Evolutionary conservation across 2,888 invertebrate species (phyloP).

Genomic region (Dioctria rufipes): DNA sequence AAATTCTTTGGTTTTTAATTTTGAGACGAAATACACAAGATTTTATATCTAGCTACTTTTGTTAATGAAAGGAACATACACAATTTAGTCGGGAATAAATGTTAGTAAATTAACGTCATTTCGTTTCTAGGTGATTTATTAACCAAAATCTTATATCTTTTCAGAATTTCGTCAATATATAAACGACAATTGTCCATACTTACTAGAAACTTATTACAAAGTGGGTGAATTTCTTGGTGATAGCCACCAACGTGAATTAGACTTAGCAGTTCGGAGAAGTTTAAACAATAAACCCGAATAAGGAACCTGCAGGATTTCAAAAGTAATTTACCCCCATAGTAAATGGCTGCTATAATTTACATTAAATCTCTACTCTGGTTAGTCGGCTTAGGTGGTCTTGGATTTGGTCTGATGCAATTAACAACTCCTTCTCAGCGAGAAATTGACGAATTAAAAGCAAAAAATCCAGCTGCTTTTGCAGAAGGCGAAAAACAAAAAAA

Average conservation of each 20-base stretch:
- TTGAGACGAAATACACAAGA: no score
- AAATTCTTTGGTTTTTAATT: no score
- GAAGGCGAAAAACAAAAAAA: conserved; percentile 66
- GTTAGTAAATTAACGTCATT: no score
- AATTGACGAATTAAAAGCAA: conserved; percentile 65
- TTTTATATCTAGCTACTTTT: no score
- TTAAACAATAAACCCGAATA: conserved; percentile 63
- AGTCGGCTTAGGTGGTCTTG: conserved; percentile 75
- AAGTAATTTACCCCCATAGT: conserved; percentile 49
- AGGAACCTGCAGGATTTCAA: conserved; percentile 33
- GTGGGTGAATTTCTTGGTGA: conserved; percentile 78
- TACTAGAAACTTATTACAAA: conserved; percentile 80
- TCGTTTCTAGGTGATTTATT: no score
- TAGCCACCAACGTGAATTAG: conserved; percentile 72
- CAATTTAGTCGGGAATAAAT: no score
- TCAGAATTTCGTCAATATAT: conserved; percentile 82
- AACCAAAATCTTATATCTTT: conserved; percentile 63
- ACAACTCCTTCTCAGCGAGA: conserved; percentile 73
- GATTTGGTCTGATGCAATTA: conserved; percentile 75
- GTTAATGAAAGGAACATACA: no score
- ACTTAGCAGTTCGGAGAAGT: conserved; percentile 74
- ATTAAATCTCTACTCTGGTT: conserved; percentile 75
- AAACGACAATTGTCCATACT: conserved; percentile 77
- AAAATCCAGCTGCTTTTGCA: conserved; percentile 55
- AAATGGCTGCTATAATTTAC: conserved; percentile 68